Conservation (phyloP, 1,140 invertebrate genomes). For the Aphidius gifuensis region DNA sequence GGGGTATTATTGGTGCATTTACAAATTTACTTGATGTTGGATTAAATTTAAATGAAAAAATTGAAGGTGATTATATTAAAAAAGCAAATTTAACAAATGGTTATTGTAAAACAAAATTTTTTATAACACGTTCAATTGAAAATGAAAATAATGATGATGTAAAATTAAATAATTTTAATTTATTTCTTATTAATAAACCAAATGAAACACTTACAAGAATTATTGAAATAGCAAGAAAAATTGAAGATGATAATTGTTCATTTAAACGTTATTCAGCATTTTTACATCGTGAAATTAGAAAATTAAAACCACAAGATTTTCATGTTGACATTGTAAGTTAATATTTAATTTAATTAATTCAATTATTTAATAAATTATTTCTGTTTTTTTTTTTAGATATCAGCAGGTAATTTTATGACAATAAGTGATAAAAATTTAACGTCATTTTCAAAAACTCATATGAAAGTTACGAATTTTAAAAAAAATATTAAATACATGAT, state of each 20-base stretch:
- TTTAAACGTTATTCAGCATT: background rate
- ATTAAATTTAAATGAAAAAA: background rate
- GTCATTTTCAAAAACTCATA: background rate
- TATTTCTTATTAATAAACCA: background rate
- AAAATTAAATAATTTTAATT: background rate
- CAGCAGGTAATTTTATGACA: constrained; percentile 2
- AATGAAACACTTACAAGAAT: background rate
- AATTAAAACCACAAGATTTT: background rate
- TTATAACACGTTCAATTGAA: background rate
- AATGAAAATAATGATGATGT: background rate
- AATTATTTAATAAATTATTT: background rate
- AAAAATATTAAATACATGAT: background rate
- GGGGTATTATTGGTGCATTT: constrained; percentile 1
- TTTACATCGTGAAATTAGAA: background rate
- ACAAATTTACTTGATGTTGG: background rate
- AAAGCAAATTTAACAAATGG: background rate
- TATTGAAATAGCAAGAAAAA: background rate
- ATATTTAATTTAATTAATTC: no score
- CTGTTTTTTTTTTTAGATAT: constrained; percentile 2
- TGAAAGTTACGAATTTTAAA: background rate
- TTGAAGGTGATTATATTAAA: background rate
- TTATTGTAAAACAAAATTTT: background rate
- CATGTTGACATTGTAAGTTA: background rate
- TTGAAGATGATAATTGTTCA: constrained; percentile 3
- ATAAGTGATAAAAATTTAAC: constrained; percentile 9